Evolutionary conservation across 2,113 vertebrate genomes (phyloP).

Genomic region (Benitochromis conjunctus): DNA sequence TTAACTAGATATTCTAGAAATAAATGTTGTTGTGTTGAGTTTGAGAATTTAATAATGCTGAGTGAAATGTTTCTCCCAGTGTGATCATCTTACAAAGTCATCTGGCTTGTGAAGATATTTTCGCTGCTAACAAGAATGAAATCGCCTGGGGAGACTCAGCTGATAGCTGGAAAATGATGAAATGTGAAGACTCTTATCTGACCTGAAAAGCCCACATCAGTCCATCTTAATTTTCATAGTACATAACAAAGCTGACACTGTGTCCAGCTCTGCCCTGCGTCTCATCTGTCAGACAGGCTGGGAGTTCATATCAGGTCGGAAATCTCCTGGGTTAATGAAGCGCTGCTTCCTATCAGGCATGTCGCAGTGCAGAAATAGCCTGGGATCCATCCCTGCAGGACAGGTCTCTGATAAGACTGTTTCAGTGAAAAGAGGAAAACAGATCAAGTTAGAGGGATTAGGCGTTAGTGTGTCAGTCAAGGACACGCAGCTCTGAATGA

Average conservation of each 20-base stretch:
- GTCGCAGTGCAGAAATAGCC: not conserved
- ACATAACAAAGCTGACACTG: not conserved
- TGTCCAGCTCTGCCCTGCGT: not conserved
- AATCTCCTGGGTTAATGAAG: conserved; percentile 31
- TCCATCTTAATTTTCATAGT: conserved; percentile 22
- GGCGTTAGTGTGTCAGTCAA: not conserved
- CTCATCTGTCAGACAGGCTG: not conserved
- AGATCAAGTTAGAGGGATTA: conserved; percentile 22
- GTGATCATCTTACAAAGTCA: not conserved
- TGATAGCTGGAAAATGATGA: not conserved
- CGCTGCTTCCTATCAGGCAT: not conserved
- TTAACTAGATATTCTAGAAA: not conserved
- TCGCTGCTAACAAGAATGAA: not conserved
- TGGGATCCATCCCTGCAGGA: not conserved
- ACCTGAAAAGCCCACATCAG: conserved; percentile 24
- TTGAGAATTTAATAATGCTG: not conserved
- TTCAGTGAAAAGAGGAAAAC: not conserved
- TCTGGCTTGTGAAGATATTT: not conserved
- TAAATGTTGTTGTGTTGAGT: not conserved
- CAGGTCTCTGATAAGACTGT: not conserved
- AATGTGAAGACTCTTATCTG: conserved; percentile 25
- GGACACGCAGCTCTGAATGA: conserved; percentile 9
- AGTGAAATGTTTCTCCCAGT: not conserved
- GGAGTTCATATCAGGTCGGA: not conserved
- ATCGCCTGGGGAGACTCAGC: not conserved